These are phyloP conservation scores for Hydrocynus forskahlii DNA, from an alignment of 2,797 vertebrate genomes.

Conservation along the genomic window DNA sequence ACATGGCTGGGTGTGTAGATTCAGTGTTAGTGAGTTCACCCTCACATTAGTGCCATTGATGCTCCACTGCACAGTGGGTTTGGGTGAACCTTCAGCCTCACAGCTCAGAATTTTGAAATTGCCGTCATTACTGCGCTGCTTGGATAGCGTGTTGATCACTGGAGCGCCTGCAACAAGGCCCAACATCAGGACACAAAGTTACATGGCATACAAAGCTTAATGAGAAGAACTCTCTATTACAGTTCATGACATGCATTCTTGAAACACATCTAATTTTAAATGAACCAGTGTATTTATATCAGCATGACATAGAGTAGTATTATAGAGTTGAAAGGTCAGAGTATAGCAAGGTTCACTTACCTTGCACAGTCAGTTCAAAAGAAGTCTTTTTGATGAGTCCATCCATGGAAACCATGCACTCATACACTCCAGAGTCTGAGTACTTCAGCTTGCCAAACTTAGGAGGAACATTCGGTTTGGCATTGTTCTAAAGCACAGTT, in stretches of 20 bases:
- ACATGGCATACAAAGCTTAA: slow-evolving; percentile 4
- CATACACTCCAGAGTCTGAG: slow-evolving; percentile 88
- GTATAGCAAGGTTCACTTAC: slow-evolving; percentile 68
- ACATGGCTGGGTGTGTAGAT: background rate
- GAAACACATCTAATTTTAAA: background rate
- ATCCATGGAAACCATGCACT: slow-evolving; percentile 82
- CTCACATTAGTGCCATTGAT: slow-evolving; percentile 82
- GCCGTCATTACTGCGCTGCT: slow-evolving; percentile 78
- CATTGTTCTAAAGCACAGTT: slow-evolving; percentile 71
- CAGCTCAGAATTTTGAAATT: slow-evolving; percentile 87
- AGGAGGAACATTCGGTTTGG: slow-evolving; percentile 61
- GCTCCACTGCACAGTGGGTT: slow-evolving; percentile 91
- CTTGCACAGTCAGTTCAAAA: slow-evolving; percentile 88
- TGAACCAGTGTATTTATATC: background rate
- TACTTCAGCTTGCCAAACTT: slow-evolving; percentile 85
- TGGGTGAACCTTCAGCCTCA: slow-evolving; percentile 91
- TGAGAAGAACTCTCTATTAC: slow-evolving; percentile 37
- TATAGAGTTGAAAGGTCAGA: background rate
- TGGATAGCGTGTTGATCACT: slow-evolving; percentile 83
- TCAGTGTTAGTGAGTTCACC: slow-evolving; percentile 13
- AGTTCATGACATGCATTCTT: background rate
- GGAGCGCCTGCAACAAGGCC: slow-evolving; percentile 83
- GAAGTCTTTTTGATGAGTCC: slow-evolving; percentile 81
- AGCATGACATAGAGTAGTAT: background rate
- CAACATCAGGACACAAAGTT: background rate